A percentile compares a stretch with the other conserved stretches of the same genome.
Conservation (phyloP, 2,797 vertebrate species). For the Hypotaenidia okinawae region DNA sequence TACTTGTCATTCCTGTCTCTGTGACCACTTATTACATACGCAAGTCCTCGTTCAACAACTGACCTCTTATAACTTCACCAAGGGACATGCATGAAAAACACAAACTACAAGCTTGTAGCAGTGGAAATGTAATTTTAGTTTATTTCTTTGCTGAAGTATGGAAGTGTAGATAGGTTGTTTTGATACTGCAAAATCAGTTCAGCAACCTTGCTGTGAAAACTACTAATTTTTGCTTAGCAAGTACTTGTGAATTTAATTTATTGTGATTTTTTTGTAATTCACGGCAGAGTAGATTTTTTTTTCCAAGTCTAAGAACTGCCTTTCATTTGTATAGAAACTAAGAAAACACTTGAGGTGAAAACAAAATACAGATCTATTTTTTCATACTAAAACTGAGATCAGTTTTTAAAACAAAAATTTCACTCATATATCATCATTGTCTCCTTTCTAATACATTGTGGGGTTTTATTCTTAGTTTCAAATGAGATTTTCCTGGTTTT, state of each 20-base stretch:
- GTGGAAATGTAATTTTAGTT: conserved; percentile 41
- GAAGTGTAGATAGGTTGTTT: conserved; percentile 45
- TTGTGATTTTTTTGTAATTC: conserved; percentile 29
- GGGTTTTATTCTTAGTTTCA: neutral
- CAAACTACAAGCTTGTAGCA: neutral
- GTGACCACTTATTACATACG: neutral
- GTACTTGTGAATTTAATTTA: conserved; percentile 56
- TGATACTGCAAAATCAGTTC: conserved; percentile 60
- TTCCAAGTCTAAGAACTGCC: neutral
- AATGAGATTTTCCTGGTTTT: neutral
- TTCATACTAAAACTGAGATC: neutral
- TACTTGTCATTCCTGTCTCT: neutral
- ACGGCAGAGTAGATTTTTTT: neutral
- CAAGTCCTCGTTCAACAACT: neutral
- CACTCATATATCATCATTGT: neutral
- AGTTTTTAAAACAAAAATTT: neutral
- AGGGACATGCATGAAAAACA: conserved; percentile 15
- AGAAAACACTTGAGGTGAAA: neutral
- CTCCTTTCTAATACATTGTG: neutral
- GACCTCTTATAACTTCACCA: neutral
- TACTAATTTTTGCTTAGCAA: conserved; percentile 47
- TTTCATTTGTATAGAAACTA: conserved; percentile 1
- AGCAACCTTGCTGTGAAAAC: neutral
- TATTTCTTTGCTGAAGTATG: conserved; percentile 36
- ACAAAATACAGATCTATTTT: neutral